Evolutionary conservation across 2,888 invertebrate species (phyloP), one percentile per base, ranked within the genome.

Genomic region (Magallana nippona): DNA sequence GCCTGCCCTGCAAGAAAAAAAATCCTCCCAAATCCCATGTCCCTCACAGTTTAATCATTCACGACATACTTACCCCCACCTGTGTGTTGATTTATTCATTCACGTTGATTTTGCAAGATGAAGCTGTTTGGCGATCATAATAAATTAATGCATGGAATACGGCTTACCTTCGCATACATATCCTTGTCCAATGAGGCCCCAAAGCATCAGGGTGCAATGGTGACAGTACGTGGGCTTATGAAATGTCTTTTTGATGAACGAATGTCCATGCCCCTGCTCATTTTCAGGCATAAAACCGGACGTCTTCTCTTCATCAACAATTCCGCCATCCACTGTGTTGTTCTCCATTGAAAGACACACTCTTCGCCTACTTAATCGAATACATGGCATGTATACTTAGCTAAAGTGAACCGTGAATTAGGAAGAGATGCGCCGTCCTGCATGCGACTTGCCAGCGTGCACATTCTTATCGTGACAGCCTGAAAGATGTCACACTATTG

Each of bases 211-310:
- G 95, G 98, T 98, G 96, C 99, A 99, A 96, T 99, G 98, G 96
- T 99, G 99, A 96, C 99, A 99, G 96, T 99, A 99, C 94, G 98
- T 98, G 95, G 99, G 99, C 96, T 99, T 99, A 96, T 99, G 99
- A 96, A 99, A 99, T 95, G 98, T 99, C 96, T 99, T 99, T 97
- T 99, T 99, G 95, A 97, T 97, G 96, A 99, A 99, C 96, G 97
- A 98, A 96, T 99, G 99, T 94, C 98, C 98, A 95, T 93, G 93
- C 44, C 93, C 93, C 55, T 89, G 88, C 78, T 92, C 91, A 57
- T 78, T 78, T 57, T 84, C 84, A 44, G 81, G 82, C 62, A 82
- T 63, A 55, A 55, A 63, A 15, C 82, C 82, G 58, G 81, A 81
- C 58, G 78, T 78, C 56, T 82, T 79, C 27, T 82, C 63, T 27